phyloP scores from a whole-genome alignment of 1,140 invertebrate species.

The Oryctes rhinoceros region DNA sequence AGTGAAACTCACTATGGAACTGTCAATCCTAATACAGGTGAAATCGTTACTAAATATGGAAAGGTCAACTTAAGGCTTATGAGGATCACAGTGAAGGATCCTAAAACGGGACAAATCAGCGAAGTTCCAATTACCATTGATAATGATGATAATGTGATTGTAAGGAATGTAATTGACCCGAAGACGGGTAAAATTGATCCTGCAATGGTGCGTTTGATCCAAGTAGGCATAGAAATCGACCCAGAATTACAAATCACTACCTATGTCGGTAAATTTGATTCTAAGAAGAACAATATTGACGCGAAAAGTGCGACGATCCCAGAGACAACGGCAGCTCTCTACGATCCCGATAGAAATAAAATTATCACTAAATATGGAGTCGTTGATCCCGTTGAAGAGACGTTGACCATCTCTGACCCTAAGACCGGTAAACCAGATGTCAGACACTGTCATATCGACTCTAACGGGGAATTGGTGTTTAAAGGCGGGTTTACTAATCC shows the following conservation, averaged over 20 bases:
- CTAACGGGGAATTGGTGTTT: constrained; percentile 65
- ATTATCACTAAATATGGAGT: constrained; percentile 75
- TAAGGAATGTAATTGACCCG: constrained; percentile 65
- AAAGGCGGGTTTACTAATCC: constrained; percentile 66
- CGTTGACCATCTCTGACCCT: constrained; percentile 69
- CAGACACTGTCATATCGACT: constrained; percentile 65
- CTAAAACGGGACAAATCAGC: constrained; percentile 70
- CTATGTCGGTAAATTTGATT: constrained; percentile 66
- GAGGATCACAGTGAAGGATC: constrained; percentile 66
- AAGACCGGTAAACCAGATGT: constrained; percentile 66
- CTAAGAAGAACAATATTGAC: constrained; percentile 70
- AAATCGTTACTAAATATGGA: constrained; percentile 73
- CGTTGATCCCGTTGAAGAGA: constrained; percentile 72
- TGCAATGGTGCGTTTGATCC: constrained; percentile 64
- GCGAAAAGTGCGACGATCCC: constrained; percentile 67
- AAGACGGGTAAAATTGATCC: constrained; percentile 65
- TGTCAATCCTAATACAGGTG: constrained; percentile 69
- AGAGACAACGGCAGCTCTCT: constrained; percentile 70
- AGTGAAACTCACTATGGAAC: constrained; percentile 72
- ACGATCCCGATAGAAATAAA: constrained; percentile 72
- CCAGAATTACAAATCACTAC: constrained; percentile 67
- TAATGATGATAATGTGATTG: constrained; percentile 63
- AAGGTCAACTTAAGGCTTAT: constrained; percentile 70
- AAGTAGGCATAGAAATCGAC: constrained; percentile 66
- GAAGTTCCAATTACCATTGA: constrained; percentile 57